Evolutionary conservation across 92 coral and sea anemone species (phyloP).

Genomic region (Chrysogorgia sp.): DNA sequence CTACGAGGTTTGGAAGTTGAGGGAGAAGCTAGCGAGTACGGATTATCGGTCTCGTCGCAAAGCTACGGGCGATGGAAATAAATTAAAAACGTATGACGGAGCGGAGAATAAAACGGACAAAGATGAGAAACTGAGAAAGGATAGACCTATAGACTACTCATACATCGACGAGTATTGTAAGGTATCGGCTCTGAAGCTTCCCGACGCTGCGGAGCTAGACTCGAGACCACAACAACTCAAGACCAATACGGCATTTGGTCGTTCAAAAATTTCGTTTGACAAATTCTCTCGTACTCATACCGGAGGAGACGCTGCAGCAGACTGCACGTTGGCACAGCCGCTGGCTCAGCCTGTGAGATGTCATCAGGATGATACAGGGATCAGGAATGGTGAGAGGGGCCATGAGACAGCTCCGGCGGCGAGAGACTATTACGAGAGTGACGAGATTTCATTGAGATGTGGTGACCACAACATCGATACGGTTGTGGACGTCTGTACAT

Average conservation of each 20-base stretch:
- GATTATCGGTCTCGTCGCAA: constrained; percentile 38
- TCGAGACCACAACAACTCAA: not conserved
- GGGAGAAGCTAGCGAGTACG: not conserved
- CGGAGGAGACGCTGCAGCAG: constrained; percentile 38
- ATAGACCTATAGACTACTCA: constrained; percentile 15
- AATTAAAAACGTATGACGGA: constrained; percentile 22
- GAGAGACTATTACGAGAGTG: constrained; percentile 1
- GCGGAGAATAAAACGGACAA: not conserved
- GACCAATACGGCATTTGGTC: constrained; percentile 33
- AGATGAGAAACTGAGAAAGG: constrained; percentile 19
- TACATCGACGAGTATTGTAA: constrained; percentile 35
- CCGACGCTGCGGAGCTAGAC: not conserved
- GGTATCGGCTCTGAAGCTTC: constrained; percentile 4
- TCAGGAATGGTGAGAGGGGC: not conserved
- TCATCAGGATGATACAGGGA: not conserved
- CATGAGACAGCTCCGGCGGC: not conserved
- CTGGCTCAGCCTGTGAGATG: not conserved
- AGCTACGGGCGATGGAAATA: not conserved
- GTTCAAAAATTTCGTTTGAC: constrained; percentile 32
- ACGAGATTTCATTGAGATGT: constrained; percentile 23
- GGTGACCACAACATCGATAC: constrained; percentile 34
- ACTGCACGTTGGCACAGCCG: constrained; percentile 5
- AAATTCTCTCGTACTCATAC: constrained; percentile 20
- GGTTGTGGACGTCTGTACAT: constrained; percentile 83
- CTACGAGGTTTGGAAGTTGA: constrained; percentile 20